Evolutionary conservation across 2,888 invertebrate species (phyloP).

Genomic region (Ryuthela nishihirai): DNA sequence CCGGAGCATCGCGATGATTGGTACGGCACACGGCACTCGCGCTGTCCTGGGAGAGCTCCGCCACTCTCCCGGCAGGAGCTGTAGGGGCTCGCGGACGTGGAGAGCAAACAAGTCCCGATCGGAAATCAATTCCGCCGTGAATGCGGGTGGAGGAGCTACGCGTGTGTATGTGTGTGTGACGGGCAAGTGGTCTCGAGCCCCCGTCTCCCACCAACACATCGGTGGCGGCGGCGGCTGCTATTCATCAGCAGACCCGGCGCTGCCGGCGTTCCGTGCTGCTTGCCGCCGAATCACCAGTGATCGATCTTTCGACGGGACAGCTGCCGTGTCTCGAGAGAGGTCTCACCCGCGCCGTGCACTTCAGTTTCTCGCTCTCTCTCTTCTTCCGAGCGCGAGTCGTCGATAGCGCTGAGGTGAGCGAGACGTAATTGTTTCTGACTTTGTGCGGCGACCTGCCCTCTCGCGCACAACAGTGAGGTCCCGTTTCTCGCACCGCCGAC

Average conservation of each 20-base stretch:
- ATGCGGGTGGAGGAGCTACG: constrained; percentile 4
- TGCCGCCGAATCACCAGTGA: no score
- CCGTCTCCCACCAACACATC: no score
- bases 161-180: background rate
- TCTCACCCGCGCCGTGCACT: constrained; percentile 37
- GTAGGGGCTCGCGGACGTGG: background rate
- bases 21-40: no score
- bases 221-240: constrained; percentile 25
- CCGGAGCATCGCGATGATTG: no score
- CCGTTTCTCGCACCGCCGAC: no score
- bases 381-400: no score
- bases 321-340: constrained; percentile 31
- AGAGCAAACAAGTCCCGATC: constrained; percentile 9
- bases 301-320: constrained; percentile 19
- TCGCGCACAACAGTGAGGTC: no score
- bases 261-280: no score
- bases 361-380: constrained; percentile 29
- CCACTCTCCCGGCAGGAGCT: no score
- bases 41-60: no score
- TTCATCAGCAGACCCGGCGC: constrained; percentile 33
- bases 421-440: no score
- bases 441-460: background rate
- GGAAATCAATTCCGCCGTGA: constrained; percentile 19
- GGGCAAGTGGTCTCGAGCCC: background rate
- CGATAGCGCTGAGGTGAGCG: no score